Conservation (phyloP, 2,113 vertebrate species). For the cattle (Bos taurus) region DNA sequence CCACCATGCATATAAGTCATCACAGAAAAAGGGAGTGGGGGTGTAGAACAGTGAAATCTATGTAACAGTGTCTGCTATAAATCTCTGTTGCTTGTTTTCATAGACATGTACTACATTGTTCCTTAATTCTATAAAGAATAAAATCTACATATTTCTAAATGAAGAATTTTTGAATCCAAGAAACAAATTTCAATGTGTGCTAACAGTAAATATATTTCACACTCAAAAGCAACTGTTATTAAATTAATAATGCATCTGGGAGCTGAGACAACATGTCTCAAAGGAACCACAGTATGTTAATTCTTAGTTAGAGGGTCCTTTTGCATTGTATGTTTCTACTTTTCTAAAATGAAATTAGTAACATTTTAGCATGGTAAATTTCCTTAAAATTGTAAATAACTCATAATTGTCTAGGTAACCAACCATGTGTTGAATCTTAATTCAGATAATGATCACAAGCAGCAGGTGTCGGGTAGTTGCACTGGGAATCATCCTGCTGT, state of each 20-base stretch:
- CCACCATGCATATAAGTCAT: background rate
- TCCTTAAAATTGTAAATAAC: conserved; percentile 33
- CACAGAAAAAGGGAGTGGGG: background rate
- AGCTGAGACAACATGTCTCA: background rate
- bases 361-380: background rate
- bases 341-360: background rate
- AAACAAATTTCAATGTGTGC: background rate
- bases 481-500: background rate
- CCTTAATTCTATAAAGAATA: background rate
- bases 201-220: background rate
- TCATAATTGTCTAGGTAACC: background rate
- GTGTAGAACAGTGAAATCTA: background rate
- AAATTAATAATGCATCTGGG: background rate
- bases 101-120: background rate
- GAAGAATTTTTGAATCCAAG: background rate
- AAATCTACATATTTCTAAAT: background rate
- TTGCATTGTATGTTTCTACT: background rate
- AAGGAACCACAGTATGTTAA: background rate
- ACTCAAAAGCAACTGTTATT: background rate
- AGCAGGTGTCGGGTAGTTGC: background rate
- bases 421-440: background rate
- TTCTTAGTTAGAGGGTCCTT: background rate
- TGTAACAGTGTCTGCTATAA: background rate
- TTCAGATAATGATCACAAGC: background rate
- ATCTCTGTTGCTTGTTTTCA: background rate